phyloP scores from a whole-genome alignment of 2,888 invertebrate genomes.

The Hipparchia sbordonii region DNA sequence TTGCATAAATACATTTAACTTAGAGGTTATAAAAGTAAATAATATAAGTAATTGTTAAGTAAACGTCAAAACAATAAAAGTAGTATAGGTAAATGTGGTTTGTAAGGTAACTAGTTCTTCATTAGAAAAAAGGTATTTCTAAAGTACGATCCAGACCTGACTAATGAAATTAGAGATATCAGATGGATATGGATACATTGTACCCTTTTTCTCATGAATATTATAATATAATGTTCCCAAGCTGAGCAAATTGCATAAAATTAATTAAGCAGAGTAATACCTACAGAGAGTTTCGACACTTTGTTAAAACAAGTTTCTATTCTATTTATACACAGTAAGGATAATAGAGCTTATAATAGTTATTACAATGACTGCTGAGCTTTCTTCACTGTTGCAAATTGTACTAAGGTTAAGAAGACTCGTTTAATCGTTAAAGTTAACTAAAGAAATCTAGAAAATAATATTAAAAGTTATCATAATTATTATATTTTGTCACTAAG shows the following conservation, averaged over 20 bases:
- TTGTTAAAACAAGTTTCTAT: constrained; percentile 4
- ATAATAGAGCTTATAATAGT: constrained; percentile 2
- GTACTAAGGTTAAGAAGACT: not conserved
- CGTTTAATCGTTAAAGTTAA: not conserved
- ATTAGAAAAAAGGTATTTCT: too few relatives aligned
- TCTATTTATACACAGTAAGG: not conserved
- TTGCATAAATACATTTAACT: too few relatives aligned
- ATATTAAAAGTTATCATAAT: too few relatives aligned
- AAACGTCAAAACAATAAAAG: too few relatives aligned
- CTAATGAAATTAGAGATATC: not conserved
- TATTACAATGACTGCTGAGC: not conserved
- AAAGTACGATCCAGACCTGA: too few relatives aligned
- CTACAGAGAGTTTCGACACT: not conserved
- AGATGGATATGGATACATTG: not conserved
- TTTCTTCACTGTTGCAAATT: not conserved
- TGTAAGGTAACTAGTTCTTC: too few relatives aligned
- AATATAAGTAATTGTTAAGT: too few relatives aligned
- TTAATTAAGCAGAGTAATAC: constrained; percentile 1
- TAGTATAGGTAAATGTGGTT: too few relatives aligned
- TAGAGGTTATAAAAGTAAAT: too few relatives aligned
- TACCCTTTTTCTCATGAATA: not conserved
- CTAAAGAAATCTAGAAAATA: too few relatives aligned
- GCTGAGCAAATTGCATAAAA: not conserved
- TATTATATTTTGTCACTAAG: too few relatives aligned
- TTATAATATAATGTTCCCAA: not conserved